Conservation (phyloP, 2,888 invertebrate species). For the Laothoe populi region DNA sequence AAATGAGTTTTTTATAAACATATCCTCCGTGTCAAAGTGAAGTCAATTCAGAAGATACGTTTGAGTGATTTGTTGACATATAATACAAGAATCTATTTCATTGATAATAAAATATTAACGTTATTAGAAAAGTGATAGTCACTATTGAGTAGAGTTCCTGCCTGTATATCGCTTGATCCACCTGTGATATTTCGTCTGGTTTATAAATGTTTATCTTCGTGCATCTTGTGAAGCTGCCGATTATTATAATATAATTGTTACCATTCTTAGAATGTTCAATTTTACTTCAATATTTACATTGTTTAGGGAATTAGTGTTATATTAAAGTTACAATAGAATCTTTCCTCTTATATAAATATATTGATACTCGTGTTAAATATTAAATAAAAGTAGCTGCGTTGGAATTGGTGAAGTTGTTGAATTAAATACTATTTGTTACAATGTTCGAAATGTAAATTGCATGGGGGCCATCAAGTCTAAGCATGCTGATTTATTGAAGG, state of each 20-base stretch:
- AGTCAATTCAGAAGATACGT: conserved; percentile 75
- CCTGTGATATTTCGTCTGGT: conserved; percentile 79
- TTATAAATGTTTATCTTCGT: conserved; percentile 62
- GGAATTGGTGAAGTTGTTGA: conserved; percentile 7
- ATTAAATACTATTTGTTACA: conserved; percentile 27
- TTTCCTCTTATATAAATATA: conserved; percentile 12
- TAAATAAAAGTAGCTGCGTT: conserved; percentile 5
- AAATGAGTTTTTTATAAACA: conserved; percentile 61
- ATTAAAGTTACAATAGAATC: conserved; percentile 12
- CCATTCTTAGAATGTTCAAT: conserved; percentile 64
- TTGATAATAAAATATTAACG: conserved; percentile 50
- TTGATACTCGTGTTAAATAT: conserved; percentile 21
- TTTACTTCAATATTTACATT: conserved; percentile 46
- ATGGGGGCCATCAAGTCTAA: conserved; percentile 82
- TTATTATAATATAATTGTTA: conserved; percentile 53
- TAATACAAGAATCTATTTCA: conserved; percentile 48
- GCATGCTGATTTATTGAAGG: conserved; percentile 68
- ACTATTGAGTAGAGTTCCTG: conserved; percentile 76
- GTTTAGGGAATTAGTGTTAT: conserved; percentile 13
- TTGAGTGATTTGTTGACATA: conserved; percentile 64
- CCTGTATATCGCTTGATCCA: conserved; percentile 78
- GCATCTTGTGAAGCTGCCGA: conserved; percentile 64
- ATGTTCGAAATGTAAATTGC: conserved; percentile 62
- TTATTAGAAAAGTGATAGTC: conserved; percentile 55
- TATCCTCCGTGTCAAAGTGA: conserved; percentile 67